Base-by-base conservation (phyloP, 1,140 invertebrate genomes). In the Caerostris extrusa region DNA sequence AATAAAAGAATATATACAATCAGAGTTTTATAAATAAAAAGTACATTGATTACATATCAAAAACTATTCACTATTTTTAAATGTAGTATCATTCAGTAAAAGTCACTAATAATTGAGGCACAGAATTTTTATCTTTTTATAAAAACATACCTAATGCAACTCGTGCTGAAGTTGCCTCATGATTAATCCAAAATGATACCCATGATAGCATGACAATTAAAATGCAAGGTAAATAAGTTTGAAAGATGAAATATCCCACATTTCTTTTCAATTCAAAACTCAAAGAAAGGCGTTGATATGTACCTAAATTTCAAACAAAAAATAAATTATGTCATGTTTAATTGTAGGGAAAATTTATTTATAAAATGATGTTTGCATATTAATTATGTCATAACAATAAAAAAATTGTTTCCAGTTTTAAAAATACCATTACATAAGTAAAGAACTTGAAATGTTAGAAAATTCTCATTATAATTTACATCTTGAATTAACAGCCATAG, bases 271-370 rank as follows among this genome's bases (percentile, higher is more conserved):
- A 96, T 94, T 97, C 97, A 96, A 98, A 98, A 58, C 98, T 98
- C 7, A 99, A 96, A 19, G 98, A 99, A 87, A 99, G 97, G 83
- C 99, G 97, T 95, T 99, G 98, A 96, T 99, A 99, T 90, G 95
- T 95, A 7, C 96, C 96, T 96, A 95, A 10, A 96, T 95, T 83
- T 56, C 55, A 17, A 64, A 19, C n/a, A 69, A 53, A 90, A 34
- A 10, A 71, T n/a, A 82, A 67, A 85, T 83, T 19, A 34, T 34
- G 7, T 7, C 8, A 83, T 55, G 34, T 34, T 34, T 34, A 34
- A 34, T 34, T 34, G 34, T 34, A 34, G 34, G 34, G 34, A 34
- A 34, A 64, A 67, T 4, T 67, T 14, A 12, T 85, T 58, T 57
- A 6, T 57, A 3, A 6, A 50, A 81, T 5, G 19, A 81, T 81